phyloP scores from a whole-genome alignment of 2,888 invertebrate genomes.

The Cryptus armator region DNA sequence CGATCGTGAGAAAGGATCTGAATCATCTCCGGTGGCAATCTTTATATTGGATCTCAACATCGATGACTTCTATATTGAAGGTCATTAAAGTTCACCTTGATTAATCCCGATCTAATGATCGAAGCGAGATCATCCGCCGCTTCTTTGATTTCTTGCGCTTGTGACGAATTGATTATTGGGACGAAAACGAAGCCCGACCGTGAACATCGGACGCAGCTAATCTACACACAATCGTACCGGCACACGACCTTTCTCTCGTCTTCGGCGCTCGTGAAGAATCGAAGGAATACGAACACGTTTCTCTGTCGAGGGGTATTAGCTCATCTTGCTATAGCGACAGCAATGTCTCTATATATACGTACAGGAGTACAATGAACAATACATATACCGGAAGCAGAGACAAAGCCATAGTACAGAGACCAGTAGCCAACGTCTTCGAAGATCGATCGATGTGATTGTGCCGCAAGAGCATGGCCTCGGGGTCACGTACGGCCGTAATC shows the following conservation, averaged over 20 bases:
- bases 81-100: constrained; percentile 31
- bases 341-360: not conserved
- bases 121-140: constrained; percentile 22
- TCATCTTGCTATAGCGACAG: not conserved
- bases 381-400: constrained; percentile 3
- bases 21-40: constrained; percentile 21
- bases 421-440: constrained; percentile 54
- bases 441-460: constrained; percentile 62
- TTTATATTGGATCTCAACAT: constrained; percentile 5
- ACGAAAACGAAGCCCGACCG: constrained; percentile 23
- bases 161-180: constrained; percentile 7
- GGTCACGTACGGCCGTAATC: constrained; percentile 66
- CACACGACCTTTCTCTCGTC: constrained; percentile 14
- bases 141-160: constrained; percentile 10
- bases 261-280: constrained; percentile 1
- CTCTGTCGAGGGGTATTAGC: not conserved
- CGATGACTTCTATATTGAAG: not conserved
- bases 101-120: constrained; percentile 48
- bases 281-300: not conserved
- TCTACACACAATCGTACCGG: not conserved
- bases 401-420: constrained; percentile 7
- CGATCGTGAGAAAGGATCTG: constrained; percentile 39
- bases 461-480: constrained; percentile 44
- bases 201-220: constrained; percentile 3
- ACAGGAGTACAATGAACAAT: constrained; percentile 9